Conservation (phyloP, 2,113 vertebrate species). For the Poeciliopsis retropinna region DNA sequence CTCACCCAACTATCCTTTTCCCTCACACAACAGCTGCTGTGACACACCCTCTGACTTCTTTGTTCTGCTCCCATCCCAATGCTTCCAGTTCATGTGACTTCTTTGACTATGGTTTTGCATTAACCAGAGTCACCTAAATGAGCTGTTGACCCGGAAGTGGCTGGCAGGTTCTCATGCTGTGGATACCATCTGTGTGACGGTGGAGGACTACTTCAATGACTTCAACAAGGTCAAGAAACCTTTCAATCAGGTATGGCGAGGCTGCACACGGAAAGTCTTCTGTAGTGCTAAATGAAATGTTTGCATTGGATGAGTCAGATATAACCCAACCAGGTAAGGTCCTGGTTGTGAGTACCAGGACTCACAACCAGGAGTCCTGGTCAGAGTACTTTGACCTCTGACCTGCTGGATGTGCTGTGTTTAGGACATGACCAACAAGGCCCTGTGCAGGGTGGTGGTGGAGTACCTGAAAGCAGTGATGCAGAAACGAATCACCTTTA, state of each 20-base stretch:
- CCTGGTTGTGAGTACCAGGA: neutral
- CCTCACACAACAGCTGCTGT: too few species aligned
- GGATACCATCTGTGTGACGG: constrained; percentile 96
- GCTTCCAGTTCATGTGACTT: too few species aligned
- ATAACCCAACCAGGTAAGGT: too few species aligned
- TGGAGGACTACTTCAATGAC: constrained; percentile 98
- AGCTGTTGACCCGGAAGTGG: constrained; percentile 96
- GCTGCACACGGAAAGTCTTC: neutral
- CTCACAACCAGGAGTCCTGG: too few species aligned
- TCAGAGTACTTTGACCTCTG: neutral
- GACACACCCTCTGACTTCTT: too few species aligned
- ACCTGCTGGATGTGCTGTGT: constrained; percentile 13
- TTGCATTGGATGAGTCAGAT: neutral
- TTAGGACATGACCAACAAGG: constrained; percentile 91
- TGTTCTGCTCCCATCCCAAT: too few species aligned
- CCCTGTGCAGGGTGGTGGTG: constrained; percentile 90
- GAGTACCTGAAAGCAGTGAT: constrained; percentile 96
- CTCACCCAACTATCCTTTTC: too few species aligned
- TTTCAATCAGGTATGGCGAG: constrained; percentile 87
- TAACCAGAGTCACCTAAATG: constrained; percentile 90
- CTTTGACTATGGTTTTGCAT: neutral
- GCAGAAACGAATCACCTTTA: constrained; percentile 94
- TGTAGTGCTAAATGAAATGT: neutral
- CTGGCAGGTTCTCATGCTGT: constrained; percentile 90
- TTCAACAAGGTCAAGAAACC: constrained; percentile 97